phyloP scores from a whole-genome alignment of 2,888 invertebrate genomes.

The Ormyrus nitidulus region DNA sequence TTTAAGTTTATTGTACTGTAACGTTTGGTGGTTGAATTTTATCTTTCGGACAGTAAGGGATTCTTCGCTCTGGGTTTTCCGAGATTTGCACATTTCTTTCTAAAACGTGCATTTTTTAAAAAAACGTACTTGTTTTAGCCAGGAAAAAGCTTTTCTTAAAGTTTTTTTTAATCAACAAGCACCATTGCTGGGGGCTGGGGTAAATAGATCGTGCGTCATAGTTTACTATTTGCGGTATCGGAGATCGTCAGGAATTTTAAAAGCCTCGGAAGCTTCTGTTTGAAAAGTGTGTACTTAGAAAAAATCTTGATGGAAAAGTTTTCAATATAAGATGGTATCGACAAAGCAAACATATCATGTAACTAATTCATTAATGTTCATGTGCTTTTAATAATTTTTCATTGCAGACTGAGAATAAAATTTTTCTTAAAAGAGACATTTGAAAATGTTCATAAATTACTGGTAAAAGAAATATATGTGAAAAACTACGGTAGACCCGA shows the following conservation, averaged over 20 bases:
- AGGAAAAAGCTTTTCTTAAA: too few relatives aligned
- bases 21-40: slow-evolving; percentile 6
- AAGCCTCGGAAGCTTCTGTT: not conserved
- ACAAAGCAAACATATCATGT: slow-evolving; percentile 7
- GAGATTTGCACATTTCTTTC: too few relatives aligned
- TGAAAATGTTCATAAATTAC: too few relatives aligned
- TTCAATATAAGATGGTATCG: slow-evolving; percentile 26
- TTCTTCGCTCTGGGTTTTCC: slow-evolving; percentile 1
- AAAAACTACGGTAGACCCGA: too few relatives aligned
- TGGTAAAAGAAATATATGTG: too few relatives aligned
- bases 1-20: slow-evolving; percentile 16
- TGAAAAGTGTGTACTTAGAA: too few relatives aligned
- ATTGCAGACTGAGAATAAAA: too few relatives aligned
- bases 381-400: not conserved
- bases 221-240: slow-evolving; percentile 4
- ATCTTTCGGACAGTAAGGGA: not conserved
- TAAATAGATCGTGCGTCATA: slow-evolving; percentile 14
- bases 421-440: too few relatives aligned
- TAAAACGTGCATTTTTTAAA: too few relatives aligned
- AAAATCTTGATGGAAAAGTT: not conserved
- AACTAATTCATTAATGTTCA: not conserved
- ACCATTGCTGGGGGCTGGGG: not conserved
- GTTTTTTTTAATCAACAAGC: too few relatives aligned
- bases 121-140: too few relatives aligned
- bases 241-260: slow-evolving; percentile 12